Percentiles rank a stretch among this genome's conserved stretches.
Evolutionary conservation across 2,797 vertebrate genomes (phyloP).

Genomic region (Pangasius larnaudii): DNA sequence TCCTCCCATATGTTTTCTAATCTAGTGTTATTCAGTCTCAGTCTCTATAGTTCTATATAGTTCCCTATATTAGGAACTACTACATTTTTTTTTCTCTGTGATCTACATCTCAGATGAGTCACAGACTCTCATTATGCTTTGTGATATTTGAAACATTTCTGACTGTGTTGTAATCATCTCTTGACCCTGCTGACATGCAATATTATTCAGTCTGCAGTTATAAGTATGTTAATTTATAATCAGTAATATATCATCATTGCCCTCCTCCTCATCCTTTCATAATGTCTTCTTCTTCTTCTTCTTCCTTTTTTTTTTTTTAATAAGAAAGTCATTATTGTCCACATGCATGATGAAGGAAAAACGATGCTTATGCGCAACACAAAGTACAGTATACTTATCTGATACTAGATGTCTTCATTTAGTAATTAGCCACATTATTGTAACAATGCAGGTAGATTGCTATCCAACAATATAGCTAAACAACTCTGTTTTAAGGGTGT

Average conservation of each 20-base stretch:
- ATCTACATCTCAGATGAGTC: background rate
- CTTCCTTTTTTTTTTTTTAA: background rate
- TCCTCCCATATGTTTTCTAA: background rate
- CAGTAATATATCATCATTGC: background rate
- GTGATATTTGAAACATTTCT: conserved; percentile 8
- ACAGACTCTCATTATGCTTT: conserved; percentile 2
- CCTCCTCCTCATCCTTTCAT: background rate
- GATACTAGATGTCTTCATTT: background rate
- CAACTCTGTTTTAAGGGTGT: background rate
- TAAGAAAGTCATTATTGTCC: background rate
- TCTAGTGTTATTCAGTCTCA: background rate
- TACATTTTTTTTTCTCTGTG: background rate
- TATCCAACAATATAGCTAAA: background rate
- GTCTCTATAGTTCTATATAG: background rate
- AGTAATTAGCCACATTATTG: background rate
- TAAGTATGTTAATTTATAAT: background rate
- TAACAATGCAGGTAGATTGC: background rate
- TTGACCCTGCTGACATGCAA: background rate
- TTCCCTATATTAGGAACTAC: background rate
- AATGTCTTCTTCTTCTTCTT: too few relatives aligned
- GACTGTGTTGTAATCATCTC: conserved; percentile 1
- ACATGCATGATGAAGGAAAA: background rate
- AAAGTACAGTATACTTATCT: background rate
- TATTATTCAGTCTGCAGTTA: background rate
- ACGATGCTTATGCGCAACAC: background rate